Conservation (phyloP, 2,797 vertebrate species). For the Argyrosomus regius region DNA sequence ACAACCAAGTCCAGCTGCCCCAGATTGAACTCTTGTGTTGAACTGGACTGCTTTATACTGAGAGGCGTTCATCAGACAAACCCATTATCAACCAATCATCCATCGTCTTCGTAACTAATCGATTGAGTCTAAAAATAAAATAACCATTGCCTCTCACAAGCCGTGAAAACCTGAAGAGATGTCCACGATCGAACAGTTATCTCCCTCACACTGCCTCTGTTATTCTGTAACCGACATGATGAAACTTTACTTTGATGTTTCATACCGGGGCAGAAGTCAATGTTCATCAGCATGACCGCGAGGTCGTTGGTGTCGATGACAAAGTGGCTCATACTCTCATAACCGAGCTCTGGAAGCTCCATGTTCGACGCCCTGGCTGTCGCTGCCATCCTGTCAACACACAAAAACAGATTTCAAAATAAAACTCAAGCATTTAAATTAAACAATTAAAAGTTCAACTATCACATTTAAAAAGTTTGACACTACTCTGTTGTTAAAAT, state of each 20-base stretch:
- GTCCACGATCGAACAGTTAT: neutral
- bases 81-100: too few species aligned
- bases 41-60: too few species aligned
- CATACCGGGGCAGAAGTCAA: constrained; percentile 88
- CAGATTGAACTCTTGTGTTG: too few species aligned
- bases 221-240: neutral
- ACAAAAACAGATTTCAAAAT: neutral
- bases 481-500: neutral
- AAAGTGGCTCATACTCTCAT: constrained; percentile 91
- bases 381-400: constrained; percentile 83
- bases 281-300: constrained; percentile 87
- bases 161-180: too few species aligned
- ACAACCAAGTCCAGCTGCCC: too few species aligned
- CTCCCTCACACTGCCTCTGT: neutral
- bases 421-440: neutral
- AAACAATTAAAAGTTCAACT: neutral
- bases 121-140: too few species aligned
- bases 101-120: too few species aligned
- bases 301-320: constrained; percentile 85
- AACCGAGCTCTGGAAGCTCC: constrained; percentile 86
- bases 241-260: neutral
- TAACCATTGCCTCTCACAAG: too few species aligned
- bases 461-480: neutral
- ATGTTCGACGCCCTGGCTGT: constrained; percentile 83
- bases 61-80: too few species aligned